A percentile compares a stretch with the other conserved stretches of the same genome.
Conservation (phyloP, 2,113 vertebrate species). For the Leuciscus idus region DNA sequence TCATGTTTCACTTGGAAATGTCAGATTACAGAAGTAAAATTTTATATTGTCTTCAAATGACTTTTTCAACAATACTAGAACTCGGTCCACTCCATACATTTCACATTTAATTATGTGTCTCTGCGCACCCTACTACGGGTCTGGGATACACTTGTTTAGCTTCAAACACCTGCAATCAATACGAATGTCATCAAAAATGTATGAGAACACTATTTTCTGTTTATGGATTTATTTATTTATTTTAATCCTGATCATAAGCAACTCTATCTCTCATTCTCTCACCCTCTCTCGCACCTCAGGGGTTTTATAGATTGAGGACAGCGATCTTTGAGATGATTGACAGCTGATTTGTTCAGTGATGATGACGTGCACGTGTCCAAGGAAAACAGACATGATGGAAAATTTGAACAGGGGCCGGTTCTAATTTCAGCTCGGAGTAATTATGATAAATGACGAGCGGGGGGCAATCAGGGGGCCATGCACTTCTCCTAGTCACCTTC, state of each 20-base stretch:
- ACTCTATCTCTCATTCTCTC: constrained; percentile 24
- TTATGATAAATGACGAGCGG: constrained; percentile 77
- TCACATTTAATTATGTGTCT: constrained; percentile 78
- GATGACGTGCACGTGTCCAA: constrained; percentile 73
- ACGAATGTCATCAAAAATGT: constrained; percentile 78
- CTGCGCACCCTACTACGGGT: constrained; percentile 71
- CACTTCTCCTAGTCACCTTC: constrained; percentile 59
- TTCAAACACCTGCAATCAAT: constrained; percentile 79
- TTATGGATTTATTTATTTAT: constrained; percentile 51
- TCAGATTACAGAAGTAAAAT: not conserved
- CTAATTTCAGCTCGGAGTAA: constrained; percentile 73
- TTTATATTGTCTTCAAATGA: not conserved
- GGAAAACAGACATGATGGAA: constrained; percentile 76
- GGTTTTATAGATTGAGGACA: constrained; percentile 77
- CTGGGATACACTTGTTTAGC: constrained; percentile 81
- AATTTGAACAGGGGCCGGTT: constrained; percentile 70
- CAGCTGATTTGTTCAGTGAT: constrained; percentile 70
- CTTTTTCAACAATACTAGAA: not conserved
- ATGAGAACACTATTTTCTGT: constrained; percentile 76
- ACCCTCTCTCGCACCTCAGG: constrained; percentile 54
- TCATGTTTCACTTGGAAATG: not conserved
- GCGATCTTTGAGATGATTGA: constrained; percentile 73
- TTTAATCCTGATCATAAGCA: constrained; percentile 57
- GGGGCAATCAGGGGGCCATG: constrained; percentile 71
- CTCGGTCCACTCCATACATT: constrained; percentile 69